Evolutionary conservation across 1,140 invertebrate genomes (phyloP).

Genomic region (Drosophila grimshawi): DNA sequence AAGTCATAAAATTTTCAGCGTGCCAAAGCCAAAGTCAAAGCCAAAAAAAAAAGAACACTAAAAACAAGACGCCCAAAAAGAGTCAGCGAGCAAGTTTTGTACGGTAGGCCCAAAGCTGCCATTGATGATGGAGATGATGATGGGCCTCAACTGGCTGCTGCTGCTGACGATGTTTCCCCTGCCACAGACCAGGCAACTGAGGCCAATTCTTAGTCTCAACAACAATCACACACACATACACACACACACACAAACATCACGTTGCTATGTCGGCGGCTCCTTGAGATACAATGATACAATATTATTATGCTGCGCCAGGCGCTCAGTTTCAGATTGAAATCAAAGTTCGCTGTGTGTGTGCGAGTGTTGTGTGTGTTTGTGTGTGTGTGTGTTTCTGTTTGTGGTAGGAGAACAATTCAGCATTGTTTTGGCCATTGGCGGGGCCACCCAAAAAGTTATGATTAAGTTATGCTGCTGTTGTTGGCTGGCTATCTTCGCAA

Average conservation of each 20-base stretch:
- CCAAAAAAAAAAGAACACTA: constrained; percentile 22
- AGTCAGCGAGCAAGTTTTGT: constrained; percentile 36
- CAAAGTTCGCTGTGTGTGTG: constrained; percentile 51
- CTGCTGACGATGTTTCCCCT: no score
- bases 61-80: constrained; percentile 25
- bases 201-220: constrained; percentile 24
- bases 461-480: constrained; percentile 75
- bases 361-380: constrained; percentile 28
- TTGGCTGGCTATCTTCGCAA: constrained; percentile 43
- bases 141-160: constrained; percentile 49
- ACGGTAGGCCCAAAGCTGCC: constrained; percentile 77
- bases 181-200: not conserved
- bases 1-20: constrained; percentile 83
- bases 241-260: constrained; percentile 40
- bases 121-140: constrained; percentile 79
- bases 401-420: constrained; percentile 68
- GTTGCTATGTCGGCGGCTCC: constrained; percentile 61
- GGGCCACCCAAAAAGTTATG: constrained; percentile 83
- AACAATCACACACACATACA: no score
- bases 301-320: constrained; percentile 76
- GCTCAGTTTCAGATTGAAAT: constrained; percentile 74
- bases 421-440: constrained; percentile 74
- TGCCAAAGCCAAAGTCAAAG: constrained; percentile 59
- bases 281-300: constrained; percentile 82
- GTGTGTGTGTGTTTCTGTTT: constrained; percentile 41